Conservation (phyloP, 2,113 vertebrate species). For the Pteruthius melanotis region DNA sequence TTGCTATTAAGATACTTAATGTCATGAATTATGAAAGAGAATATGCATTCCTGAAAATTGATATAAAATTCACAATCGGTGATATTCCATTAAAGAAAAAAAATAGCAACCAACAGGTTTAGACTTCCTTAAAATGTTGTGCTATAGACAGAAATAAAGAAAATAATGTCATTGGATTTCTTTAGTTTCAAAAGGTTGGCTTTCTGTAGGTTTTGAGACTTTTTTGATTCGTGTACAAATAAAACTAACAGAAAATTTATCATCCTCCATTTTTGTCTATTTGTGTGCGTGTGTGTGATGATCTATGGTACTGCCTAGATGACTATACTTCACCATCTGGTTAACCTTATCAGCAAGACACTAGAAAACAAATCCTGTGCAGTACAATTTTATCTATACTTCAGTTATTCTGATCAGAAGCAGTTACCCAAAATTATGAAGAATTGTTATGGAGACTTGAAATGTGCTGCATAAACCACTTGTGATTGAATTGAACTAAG, state of each 20-base stretch:
- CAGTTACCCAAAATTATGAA: constrained; percentile 59
- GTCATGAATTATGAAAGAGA: background rate
- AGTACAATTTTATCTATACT: constrained; percentile 57
- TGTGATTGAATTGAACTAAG: constrained; percentile 14
- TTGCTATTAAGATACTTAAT: background rate
- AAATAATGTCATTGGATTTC: background rate
- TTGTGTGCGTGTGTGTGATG: background rate
- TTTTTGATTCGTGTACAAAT: constrained; percentile 22
- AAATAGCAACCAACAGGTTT: background rate
- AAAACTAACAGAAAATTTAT: constrained; percentile 53
- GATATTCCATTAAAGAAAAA: background rate
- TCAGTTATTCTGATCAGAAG: constrained; percentile 57
- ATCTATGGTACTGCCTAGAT: constrained; percentile 48
- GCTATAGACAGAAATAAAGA: background rate
- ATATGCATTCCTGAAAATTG: background rate
- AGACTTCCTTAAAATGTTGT: background rate
- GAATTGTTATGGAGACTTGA: constrained; percentile 61
- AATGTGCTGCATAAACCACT: constrained; percentile 44
- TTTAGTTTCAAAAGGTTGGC: background rate
- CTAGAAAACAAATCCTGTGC: constrained; percentile 58
- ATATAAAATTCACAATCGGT: background rate
- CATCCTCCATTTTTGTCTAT: background rate
- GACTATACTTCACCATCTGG: constrained; percentile 56
- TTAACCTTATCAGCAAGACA: constrained; percentile 71
- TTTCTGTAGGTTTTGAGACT: background rate